These are phyloP conservation scores for Hypothenemus hampei DNA, from an alignment of 1,140 invertebrate species.

Conservation along the genomic window DNA sequence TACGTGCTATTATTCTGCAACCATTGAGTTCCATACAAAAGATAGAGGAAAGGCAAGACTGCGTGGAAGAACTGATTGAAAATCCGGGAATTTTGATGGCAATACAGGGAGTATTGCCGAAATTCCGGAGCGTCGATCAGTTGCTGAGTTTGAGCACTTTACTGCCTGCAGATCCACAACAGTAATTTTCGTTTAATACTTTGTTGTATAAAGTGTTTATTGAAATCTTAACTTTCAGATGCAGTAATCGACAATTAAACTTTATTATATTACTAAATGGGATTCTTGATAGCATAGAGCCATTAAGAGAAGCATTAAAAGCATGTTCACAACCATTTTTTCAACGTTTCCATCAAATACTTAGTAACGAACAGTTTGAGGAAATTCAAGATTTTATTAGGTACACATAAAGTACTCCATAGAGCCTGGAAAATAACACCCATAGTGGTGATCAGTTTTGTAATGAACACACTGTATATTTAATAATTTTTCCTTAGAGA, in stretches of 20 bases:
- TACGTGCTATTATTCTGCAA: constrained; percentile 79
- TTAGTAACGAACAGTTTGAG: constrained; percentile 34
- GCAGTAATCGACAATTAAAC: constrained; percentile 72
- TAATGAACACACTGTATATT: background rate
- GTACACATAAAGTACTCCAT: no score
- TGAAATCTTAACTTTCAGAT: constrained; percentile 21
- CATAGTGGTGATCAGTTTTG: background rate
- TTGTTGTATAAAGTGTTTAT: background rate
- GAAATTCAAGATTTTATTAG: constrained; percentile 33
- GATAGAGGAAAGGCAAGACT: constrained; percentile 65
- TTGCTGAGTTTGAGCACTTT: constrained; percentile 52
- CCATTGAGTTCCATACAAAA: constrained; percentile 61
- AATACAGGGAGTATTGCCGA: constrained; percentile 33
- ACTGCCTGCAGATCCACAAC: constrained; percentile 53
- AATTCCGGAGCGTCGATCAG: constrained; percentile 47
- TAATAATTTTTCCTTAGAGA: constrained; percentile 30
- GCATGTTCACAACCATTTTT: constrained; percentile 57
- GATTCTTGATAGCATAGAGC: constrained; percentile 64
- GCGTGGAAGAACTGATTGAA: constrained; percentile 69
- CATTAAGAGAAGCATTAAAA: constrained; percentile 57
- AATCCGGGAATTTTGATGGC: constrained; percentile 56
- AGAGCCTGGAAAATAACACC: no score
- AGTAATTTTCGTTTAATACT: constrained; percentile 26
- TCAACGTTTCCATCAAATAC: constrained; percentile 24
- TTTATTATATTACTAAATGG: constrained; percentile 75